These are phyloP conservation scores for Pseudomyrmex sp. DNA, from an alignment of 1,140 invertebrate genomes.

Conservation along the genomic window DNA sequence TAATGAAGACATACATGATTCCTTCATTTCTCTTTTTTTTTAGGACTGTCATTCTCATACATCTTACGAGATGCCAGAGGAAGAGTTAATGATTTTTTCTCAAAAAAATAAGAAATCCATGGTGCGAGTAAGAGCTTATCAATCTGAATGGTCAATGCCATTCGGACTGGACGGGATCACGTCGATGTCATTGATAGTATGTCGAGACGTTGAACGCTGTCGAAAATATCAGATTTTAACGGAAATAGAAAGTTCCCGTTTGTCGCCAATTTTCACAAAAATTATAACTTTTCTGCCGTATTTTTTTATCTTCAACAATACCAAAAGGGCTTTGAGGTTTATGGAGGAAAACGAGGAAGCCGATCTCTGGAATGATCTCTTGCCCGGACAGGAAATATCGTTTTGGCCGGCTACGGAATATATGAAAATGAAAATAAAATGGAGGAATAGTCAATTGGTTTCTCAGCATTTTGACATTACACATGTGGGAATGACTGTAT, in stretches of 20 bases:
- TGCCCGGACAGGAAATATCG: constrained; percentile 88
- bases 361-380: constrained; percentile 93
- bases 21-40: constrained; percentile 45
- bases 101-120: constrained; percentile 89
- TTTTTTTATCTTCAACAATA: constrained; percentile 93
- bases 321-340: constrained; percentile 89
- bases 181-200: constrained; percentile 90
- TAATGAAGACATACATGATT: constrained; percentile 7
- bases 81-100: constrained; percentile 89
- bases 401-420: constrained; percentile 94
- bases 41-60: constrained; percentile 88
- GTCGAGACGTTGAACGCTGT: constrained; percentile 88
- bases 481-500: constrained; percentile 89
- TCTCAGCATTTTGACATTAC: constrained; percentile 92
- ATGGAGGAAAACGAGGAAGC: constrained; percentile 95
- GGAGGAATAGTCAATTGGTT: constrained; percentile 90
- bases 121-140: constrained; percentile 88
- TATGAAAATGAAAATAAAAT: constrained; percentile 93
- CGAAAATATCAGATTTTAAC: constrained; percentile 88
- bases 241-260: constrained; percentile 87
- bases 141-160: constrained; percentile 90
- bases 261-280: constrained; percentile 91
- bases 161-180: constrained; percentile 90
- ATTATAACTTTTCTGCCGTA: constrained; percentile 94
- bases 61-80: constrained; percentile 88